Conservation (phyloP, 2,888 invertebrate genomes). For the Cheilosia impressa region DNA sequence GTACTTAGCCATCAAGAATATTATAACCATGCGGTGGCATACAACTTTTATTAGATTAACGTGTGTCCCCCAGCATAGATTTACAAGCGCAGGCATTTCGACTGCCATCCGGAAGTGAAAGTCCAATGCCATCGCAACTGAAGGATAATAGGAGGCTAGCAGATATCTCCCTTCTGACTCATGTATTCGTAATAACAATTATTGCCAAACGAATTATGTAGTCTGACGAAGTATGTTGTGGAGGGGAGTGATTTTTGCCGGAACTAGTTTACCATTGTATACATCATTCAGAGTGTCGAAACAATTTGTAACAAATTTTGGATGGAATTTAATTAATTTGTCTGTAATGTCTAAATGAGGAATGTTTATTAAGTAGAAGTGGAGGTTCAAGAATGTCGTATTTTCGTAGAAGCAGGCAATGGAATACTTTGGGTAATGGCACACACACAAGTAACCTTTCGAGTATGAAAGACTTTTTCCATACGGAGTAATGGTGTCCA, state of each 20-base stretch:
- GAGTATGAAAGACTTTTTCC: too few species aligned
- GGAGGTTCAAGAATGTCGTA: background rate
- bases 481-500: too few species aligned
- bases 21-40: constrained; percentile 22
- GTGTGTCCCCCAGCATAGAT: constrained; percentile 15
- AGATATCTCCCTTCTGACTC: background rate
- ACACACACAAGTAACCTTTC: too few species aligned
- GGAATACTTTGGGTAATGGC: too few species aligned
- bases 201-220: constrained; percentile 8
- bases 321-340: background rate
- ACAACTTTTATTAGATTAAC: constrained; percentile 54
- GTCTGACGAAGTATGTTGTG: background rate
- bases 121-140: background rate
- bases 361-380: background rate
- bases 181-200: constrained; percentile 18
- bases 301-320: background rate
- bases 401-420: background rate
- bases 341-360: background rate
- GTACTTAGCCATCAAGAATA: constrained; percentile 29
- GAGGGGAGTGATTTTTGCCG: background rate
- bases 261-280: background rate
- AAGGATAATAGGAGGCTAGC: background rate
- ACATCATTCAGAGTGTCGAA: background rate
- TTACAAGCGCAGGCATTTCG: background rate
- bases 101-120: background rate